Evolutionary conservation across 2,888 invertebrate species (phyloP), one percentile per base, ranked within the genome.

Genomic region (Chloroclystis v-ata): DNA sequence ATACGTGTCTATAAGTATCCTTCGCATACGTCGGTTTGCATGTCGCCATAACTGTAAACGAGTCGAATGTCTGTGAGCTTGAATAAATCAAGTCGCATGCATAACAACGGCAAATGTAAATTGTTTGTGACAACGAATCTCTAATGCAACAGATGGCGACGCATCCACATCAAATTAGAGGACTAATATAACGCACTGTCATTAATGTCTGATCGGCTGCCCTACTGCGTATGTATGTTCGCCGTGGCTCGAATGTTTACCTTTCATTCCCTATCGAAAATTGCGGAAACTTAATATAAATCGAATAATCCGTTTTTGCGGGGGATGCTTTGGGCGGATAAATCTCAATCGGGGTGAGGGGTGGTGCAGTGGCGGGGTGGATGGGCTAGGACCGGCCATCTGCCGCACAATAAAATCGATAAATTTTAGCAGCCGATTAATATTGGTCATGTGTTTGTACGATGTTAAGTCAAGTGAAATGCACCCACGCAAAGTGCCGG

Each of bases 231-330:
- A 71, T 78, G 78, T 24, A 35, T 26, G 35, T 70, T 77, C 75
- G 67, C 59, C 67, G 66, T 65, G 58, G 72, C 64, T 63, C 72
- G 69, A 80, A 75, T 75, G 77, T 75, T 78, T 76, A 68, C 72
- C 63, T 65, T 67, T 62, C 65, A 67, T 65, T 71, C 84, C 80
- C 81, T 82, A 78, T 79, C 78, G 75, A 81, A 77, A 83, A 82
- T 82, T 79, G 79, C 82, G 85, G 82, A 86, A 86, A 87, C 83
- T 80, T 82, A 85, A 85, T 86, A 85, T 84, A 86, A 86, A 85
- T 83, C 82, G 83, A 76, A 85, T 86, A 84, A 86, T 82, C 78
- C 75, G 79, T 76, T 82, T 71, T 75, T 69, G 75, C 72, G 74
- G 82, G 86, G 84, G 80, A 77, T 71, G 74, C 80, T 84, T 82